Conservation (phyloP, 2,113 vertebrate species). For the Colaptes auratus region DNA sequence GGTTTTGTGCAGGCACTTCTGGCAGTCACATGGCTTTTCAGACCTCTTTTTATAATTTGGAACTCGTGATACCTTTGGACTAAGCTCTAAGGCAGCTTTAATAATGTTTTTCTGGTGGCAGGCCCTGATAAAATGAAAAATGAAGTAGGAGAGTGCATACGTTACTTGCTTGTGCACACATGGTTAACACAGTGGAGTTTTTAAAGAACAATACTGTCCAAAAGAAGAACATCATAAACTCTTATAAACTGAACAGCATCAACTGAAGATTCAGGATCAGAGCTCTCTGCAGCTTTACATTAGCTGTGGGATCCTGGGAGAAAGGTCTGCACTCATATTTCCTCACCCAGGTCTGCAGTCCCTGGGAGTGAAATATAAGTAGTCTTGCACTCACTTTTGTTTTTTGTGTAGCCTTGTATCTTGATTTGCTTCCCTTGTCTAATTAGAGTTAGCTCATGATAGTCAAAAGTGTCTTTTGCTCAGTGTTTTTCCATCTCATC, state of each 20-base stretch:
- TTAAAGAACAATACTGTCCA: background rate
- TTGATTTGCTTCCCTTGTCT: background rate
- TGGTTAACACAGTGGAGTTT: background rate
- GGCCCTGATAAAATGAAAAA: background rate
- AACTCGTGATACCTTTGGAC: background rate
- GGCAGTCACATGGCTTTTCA: background rate
- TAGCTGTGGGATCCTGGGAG: background rate
- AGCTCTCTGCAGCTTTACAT: background rate
- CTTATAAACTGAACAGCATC: background rate
- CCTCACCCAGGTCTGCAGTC: background rate
- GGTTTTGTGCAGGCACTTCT: background rate
- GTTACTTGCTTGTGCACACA: fast-evolving
- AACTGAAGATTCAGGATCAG: background rate
- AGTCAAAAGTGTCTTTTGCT: background rate
- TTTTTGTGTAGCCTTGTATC: background rate
- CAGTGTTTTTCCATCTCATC: background rate
- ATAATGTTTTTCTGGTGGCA: background rate
- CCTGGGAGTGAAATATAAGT: background rate
- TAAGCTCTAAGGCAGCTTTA: background rate
- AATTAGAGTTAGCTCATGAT: background rate
- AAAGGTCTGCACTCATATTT: background rate
- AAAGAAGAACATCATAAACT: background rate
- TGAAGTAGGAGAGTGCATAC: fast-evolving
- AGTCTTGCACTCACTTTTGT: background rate
- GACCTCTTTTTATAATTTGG: background rate